A percentile compares a stretch with the other conserved stretches of the same genome.
Evolutionary conservation across 2,113 vertebrate species (phyloP).

Genomic region (Elgaria multicarinata): DNA sequence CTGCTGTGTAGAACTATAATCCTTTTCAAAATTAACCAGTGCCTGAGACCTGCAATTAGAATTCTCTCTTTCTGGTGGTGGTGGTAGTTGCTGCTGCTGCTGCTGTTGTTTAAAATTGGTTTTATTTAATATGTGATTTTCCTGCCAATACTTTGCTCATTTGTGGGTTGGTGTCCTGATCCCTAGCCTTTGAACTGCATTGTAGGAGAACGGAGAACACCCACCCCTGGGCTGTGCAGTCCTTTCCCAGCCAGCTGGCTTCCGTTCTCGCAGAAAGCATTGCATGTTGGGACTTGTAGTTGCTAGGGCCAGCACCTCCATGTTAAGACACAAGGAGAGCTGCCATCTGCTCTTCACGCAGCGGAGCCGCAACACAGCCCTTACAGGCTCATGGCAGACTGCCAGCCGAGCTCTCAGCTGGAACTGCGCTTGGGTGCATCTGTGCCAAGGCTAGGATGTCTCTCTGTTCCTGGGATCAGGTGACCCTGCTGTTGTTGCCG

Average conservation of each 20-base stretch:
- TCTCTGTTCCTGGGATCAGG: conserved; percentile 14
- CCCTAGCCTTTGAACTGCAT: not conserved
- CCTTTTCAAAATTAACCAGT: not conserved
- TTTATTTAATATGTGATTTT: not conserved
- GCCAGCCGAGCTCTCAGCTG: conserved; percentile 21
- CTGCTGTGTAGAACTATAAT: not conserved
- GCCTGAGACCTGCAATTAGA: not conserved
- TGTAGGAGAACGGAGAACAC: not conserved
- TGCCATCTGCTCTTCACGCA: conserved; percentile 11
- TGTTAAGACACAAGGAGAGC: conserved; percentile 1
- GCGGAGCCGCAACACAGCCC: not conserved
- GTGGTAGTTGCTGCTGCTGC: too few species aligned
- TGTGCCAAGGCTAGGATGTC: conserved; percentile 11
- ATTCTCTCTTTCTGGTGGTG: not conserved
- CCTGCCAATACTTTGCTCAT: not conserved
- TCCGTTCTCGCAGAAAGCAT: not conserved
- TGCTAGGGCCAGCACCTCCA: not conserved
- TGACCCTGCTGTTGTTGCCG: not conserved
- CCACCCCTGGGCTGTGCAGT: not conserved
- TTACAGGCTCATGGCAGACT: not conserved
- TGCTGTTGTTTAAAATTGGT: not conserved
- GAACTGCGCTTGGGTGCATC: conserved; percentile 15
- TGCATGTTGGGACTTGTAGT: conserved; percentile 8
- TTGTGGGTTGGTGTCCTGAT: not conserved
- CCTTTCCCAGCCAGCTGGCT: not conserved